Evolutionary conservation across 2,888 invertebrate species (phyloP).

Genomic region (Acholoe squamosa): DNA sequence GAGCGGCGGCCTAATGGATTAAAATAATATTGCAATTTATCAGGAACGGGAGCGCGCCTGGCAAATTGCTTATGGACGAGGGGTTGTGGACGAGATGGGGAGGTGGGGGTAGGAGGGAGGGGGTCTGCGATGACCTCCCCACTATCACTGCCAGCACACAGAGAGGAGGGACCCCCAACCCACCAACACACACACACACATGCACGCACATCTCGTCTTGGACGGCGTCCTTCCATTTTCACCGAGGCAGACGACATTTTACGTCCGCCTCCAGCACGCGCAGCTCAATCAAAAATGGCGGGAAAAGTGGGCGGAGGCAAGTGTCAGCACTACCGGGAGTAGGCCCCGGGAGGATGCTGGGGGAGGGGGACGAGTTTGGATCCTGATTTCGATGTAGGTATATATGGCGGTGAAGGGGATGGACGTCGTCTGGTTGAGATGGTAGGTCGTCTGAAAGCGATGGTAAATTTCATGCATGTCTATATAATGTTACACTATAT

Average conservation of each 20-base stretch:
- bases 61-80: not conserved
- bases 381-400: too few relatives aligned
- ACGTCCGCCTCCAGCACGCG: not conserved
- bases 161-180: not conserved
- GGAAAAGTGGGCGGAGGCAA: conserved; percentile 42
- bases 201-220: not conserved
- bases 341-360: too few relatives aligned
- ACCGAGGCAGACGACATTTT: not conserved
- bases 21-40: conserved; percentile 61
- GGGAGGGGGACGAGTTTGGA: not conserved
- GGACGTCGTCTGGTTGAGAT: too few relatives aligned
- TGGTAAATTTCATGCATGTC: too few relatives aligned
- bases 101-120: not conserved
- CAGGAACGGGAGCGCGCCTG: conserved; percentile 35
- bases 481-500: too few relatives aligned
- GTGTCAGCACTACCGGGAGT: too few relatives aligned
- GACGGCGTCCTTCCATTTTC: not conserved
- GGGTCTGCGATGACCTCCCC: not conserved
- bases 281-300: conserved; percentile 36
- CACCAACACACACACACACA: not conserved
- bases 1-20: conserved; percentile 59
- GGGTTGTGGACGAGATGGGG: not conserved
- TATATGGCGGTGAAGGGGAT: too few relatives aligned
- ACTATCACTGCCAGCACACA: not conserved
- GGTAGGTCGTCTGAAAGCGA: too few relatives aligned